phyloP scores from a whole-genome alignment of 2,113 vertebrate genomes.

The Nothoprocta pentlandii region DNA sequence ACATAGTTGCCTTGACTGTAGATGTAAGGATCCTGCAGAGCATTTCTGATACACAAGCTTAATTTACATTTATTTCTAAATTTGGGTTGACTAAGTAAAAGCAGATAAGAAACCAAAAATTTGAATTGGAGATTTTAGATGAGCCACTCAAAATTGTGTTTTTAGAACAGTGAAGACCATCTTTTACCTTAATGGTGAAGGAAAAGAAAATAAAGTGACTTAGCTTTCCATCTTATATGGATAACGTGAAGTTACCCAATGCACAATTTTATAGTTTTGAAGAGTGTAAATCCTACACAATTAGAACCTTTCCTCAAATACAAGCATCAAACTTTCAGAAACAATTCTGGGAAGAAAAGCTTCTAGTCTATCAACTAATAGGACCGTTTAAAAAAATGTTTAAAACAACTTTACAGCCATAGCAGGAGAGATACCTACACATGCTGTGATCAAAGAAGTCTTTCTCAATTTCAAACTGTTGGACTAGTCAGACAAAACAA shows the following conservation, averaged over 20 bases:
- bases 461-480: background rate
- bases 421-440: background rate
- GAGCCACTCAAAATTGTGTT: background rate
- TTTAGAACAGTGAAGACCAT: background rate
- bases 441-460: background rate
- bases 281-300: background rate
- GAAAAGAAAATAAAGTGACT: background rate
- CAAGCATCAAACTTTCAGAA: background rate
- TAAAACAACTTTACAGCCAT: background rate
- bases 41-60: background rate
- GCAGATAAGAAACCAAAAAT: background rate
- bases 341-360: background rate
- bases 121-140: background rate
- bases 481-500: background rate
- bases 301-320: background rate
- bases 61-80: background rate
- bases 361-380: background rate
- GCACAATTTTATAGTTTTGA: background rate
- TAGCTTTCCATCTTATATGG: background rate
- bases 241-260: background rate
- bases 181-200: background rate
- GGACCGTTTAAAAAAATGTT: background rate
- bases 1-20: background rate
- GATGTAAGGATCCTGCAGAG: background rate
- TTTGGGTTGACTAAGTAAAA: background rate